Evolutionary conservation across 2,888 invertebrate genomes (phyloP).

Genomic region (Caradrina clavipalpis): DNA sequence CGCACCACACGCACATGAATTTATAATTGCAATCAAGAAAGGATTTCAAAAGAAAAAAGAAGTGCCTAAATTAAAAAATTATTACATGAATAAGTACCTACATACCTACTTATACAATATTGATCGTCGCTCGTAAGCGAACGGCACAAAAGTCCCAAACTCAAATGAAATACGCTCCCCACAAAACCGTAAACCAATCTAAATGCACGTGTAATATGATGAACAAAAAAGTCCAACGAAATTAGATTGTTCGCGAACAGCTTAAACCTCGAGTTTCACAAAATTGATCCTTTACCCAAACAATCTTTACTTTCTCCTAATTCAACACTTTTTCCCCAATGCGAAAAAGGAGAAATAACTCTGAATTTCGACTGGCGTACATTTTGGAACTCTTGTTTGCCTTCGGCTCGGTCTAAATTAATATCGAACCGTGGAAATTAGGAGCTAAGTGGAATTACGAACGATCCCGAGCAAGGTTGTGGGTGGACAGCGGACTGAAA

Average conservation of each 20-base stretch:
- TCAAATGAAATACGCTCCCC: slow-evolving; percentile 28
- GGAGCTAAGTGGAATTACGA: slow-evolving; percentile 69
- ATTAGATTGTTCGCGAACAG: slow-evolving; percentile 69
- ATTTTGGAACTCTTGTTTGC: slow-evolving; percentile 76
- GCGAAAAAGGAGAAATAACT: slow-evolving; percentile 72
- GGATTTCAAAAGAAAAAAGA: background rate
- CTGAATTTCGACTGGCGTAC: slow-evolving; percentile 66
- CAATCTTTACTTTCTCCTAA: slow-evolving; percentile 77
- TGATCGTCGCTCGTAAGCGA: slow-evolving; percentile 4
- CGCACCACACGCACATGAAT: no score
- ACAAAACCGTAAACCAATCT: slow-evolving; percentile 33
- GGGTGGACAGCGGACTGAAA: slow-evolving; percentile 42
- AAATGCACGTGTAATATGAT: slow-evolving; percentile 49
- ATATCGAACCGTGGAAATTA: slow-evolving; percentile 77
- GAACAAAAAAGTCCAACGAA: slow-evolving; percentile 60
- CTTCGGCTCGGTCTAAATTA: slow-evolving; percentile 73
- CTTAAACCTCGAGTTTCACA: slow-evolving; percentile 69
- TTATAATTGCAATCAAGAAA: background rate
- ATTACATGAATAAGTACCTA: background rate
- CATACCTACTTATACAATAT: background rate
- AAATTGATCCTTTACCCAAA: slow-evolving; percentile 76
- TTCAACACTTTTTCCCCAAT: slow-evolving; percentile 75
- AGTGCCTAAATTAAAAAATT: background rate
- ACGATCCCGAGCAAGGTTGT: slow-evolving; percentile 60
- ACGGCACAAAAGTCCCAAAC: background rate